Base-by-base conservation (phyloP, 2,797 vertebrate species). In the Rhynchotus rufescens region DNA sequence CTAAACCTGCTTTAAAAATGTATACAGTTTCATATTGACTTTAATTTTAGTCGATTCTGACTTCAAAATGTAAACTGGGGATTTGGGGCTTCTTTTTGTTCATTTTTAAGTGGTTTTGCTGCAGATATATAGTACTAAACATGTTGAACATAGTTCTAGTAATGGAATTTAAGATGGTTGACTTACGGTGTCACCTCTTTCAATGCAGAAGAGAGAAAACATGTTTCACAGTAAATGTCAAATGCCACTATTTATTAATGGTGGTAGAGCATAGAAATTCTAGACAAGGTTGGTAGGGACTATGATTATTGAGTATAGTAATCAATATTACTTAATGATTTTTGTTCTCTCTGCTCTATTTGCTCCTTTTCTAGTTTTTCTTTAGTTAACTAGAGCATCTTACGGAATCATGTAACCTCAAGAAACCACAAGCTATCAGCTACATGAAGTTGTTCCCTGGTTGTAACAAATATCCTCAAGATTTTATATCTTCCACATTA, bases 1-100 rank as follows among this genome's bases (percentile, higher is more conserved):
- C 34, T 44, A 78, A 59, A 15, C 69, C 57, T 89, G 40, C 15
- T 12, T 80, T 68, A 67, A 89, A 74, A 60, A 74, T 60, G 64
- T 4, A 9, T 60, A 1, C 6, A 40, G 52, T 54, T 87, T 64
- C 62, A 12, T 69, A 34, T 14, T 62, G 32, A 38, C 6, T 42
- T 84, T 44, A 54, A 32, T 73, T 67, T 16, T 34, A 26, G 62
- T 49, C 83, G 78, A 61, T 72, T 40, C 34, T 40, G 5, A 47
- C 23, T 77, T 30, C 23, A 56, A 57, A 40, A 40, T 12, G 40
- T 40, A 40, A 87, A 44, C n/a, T 22, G 42, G 64, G 36, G 23
- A 62, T 81, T 81, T 1, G n/a, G 81, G 34, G 38, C 32, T 36
- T 28, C 22, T 52, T 40, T 40, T 60, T 14, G 28, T 47, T 47